Evolutionary conservation across 1,140 invertebrate genomes (phyloP).

Genomic region (Drosophila paulistorum): DNA sequence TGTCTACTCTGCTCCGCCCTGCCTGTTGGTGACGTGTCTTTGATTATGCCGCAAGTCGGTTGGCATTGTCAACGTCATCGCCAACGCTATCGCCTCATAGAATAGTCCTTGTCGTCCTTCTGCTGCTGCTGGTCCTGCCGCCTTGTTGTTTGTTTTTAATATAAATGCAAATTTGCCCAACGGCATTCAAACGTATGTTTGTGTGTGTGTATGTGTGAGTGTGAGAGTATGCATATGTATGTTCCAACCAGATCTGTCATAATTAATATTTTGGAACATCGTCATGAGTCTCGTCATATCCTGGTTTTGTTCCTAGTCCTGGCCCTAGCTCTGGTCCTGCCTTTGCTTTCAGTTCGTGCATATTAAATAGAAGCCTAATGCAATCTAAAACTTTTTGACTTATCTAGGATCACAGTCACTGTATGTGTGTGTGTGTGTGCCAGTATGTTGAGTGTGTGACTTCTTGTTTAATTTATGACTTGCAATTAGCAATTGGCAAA

Average conservation of each 20-base stretch:
- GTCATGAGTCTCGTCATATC: constrained; percentile 38
- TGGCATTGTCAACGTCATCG: constrained; percentile 66
- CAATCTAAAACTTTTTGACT: constrained; percentile 69
- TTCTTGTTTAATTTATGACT: constrained; percentile 63
- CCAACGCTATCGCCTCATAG: neutral
- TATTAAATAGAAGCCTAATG: constrained; percentile 72
- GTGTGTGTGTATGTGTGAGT: constrained; percentile 32
- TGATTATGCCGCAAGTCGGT: constrained; percentile 76
- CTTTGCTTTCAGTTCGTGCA: constrained; percentile 52
- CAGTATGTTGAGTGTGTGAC: neutral
- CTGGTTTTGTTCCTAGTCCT: neutral
- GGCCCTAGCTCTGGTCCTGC: constrained; percentile 27
- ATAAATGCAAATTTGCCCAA: constrained; percentile 79
- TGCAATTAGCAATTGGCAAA: constrained; percentile 78
- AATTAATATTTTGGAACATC: constrained; percentile 77
- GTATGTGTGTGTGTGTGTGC: constrained; percentile 12
- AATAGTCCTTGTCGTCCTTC: constrained; percentile 17
- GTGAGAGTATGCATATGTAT: constrained; percentile 2
- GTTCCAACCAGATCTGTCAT: constrained; percentile 58
- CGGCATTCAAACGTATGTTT: constrained; percentile 51
- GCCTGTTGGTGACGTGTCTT: constrained; percentile 78
- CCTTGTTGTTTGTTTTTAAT: constrained; percentile 78
- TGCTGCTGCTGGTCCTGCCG: constrained; percentile 39
- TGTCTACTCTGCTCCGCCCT: constrained; percentile 4
- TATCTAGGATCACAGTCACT: constrained; percentile 21